Conservation (phyloP, 2,888 invertebrate species). For the Danaus chrysippus region DNA sequence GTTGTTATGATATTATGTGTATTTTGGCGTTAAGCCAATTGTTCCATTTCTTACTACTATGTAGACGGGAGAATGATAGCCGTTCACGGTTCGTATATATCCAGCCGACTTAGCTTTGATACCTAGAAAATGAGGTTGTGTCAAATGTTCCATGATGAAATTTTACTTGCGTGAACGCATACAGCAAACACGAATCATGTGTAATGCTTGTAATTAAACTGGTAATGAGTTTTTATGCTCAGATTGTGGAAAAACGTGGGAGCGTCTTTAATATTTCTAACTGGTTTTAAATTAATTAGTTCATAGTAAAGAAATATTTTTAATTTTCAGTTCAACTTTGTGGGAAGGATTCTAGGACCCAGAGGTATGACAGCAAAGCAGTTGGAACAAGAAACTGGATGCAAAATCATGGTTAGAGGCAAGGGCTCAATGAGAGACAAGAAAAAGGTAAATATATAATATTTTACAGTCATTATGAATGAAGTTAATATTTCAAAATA, state of each 20-base stretch:
- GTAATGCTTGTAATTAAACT: slow-evolving; percentile 66
- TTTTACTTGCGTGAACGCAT: slow-evolving; percentile 40
- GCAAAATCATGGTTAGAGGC: slow-evolving; percentile 99
- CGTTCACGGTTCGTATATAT: slow-evolving; percentile 70
- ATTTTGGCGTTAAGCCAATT: slow-evolving; percentile 63
- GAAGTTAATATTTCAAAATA: slow-evolving; percentile 9
- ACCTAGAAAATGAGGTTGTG: slow-evolving; percentile 62
- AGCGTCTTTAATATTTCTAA: not conserved
- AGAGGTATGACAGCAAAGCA: slow-evolving; percentile 99
- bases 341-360: slow-evolving; percentile 99
- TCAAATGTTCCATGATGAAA: slow-evolving; percentile 48
- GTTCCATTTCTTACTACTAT: slow-evolving; percentile 66
- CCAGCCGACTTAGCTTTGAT: slow-evolving; percentile 66
- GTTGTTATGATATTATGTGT: slow-evolving; percentile 37
- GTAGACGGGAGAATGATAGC: slow-evolving; percentile 62
- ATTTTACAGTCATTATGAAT: slow-evolving; percentile 26
- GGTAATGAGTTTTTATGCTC: slow-evolving; percentile 13
- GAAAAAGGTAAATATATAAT: slow-evolving; percentile 90
- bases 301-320: slow-evolving; percentile 38
- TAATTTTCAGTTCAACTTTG: slow-evolving; percentile 98
- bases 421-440: slow-evolving; percentile 99
- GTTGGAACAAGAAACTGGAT: slow-evolving; percentile 99
- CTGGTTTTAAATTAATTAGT: not conserved
- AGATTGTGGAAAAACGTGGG: not conserved
- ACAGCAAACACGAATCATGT: slow-evolving; percentile 64